A percentile compares a stretch with the other conserved stretches of the same genome.
Conservation (phyloP, 2,888 invertebrate genomes). For the Dynastes tityus region DNA sequence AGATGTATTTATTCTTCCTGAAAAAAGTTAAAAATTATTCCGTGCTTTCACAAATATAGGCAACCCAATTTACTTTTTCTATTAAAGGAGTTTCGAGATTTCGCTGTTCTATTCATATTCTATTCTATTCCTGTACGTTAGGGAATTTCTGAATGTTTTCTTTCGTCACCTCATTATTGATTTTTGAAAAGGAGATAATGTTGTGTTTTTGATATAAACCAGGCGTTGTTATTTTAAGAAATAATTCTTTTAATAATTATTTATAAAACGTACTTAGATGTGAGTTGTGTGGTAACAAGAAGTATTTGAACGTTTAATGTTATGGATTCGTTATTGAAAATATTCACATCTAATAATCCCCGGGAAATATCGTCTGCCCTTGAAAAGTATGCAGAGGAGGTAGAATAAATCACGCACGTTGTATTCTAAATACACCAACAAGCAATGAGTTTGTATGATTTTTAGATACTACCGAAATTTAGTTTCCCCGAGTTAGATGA, state of each 20-base stretch:
- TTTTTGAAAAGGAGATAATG: no score
- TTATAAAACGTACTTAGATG: neutral
- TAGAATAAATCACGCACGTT: conserved; percentile 60
- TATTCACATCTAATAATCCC: conserved; percentile 52
- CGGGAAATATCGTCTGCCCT: conserved; percentile 61
- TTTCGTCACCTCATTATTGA: neutral
- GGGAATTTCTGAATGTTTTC: neutral
- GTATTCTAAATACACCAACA: neutral
- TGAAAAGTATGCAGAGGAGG: conserved; percentile 69
- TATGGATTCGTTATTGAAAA: conserved; percentile 54
- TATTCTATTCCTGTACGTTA: no score
- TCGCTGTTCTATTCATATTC: no score
- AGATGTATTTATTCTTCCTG: no score
- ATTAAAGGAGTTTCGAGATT: neutral
- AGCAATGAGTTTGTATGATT: conserved; percentile 50
- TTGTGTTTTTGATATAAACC: conserved; percentile 13
- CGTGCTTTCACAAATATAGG: neutral
- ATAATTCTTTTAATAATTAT: neutral
- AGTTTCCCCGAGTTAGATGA: conserved; percentile 76
- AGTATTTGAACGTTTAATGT: neutral
- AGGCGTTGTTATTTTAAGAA: neutral
- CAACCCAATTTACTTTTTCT: neutral
- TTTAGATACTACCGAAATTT: conserved; percentile 75
- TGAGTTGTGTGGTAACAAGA: neutral
- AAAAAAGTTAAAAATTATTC: no score